Conservation (phyloP, 2,113 vertebrate species). For the Sceloporus undulatus region DNA sequence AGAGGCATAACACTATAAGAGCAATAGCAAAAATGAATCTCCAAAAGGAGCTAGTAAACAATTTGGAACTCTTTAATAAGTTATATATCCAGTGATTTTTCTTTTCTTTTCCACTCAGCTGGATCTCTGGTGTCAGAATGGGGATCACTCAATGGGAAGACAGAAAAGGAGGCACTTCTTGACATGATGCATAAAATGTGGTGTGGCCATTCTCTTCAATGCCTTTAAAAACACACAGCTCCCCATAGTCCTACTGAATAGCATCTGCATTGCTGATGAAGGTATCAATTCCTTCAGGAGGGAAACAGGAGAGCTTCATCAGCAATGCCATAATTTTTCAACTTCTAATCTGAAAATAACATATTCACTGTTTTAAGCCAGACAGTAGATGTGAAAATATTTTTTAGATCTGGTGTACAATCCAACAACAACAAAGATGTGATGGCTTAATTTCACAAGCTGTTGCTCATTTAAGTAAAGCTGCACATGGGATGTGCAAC, state of each 20-base stretch:
- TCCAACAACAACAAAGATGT: too few relatives aligned
- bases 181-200: not conserved
- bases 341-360: not conserved
- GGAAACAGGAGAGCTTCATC: not conserved
- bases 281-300: too few relatives aligned
- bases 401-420: not conserved
- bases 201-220: too few relatives aligned
- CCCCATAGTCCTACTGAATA: not conserved
- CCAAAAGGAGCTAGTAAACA: not conserved
- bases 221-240: not conserved
- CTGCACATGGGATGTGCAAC: not conserved
- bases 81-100: not conserved
- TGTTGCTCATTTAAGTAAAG: not conserved
- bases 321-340: not conserved
- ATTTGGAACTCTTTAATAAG: not conserved
- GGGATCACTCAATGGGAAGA: not conserved
- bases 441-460: slow-evolving; percentile 1
- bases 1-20: not conserved
- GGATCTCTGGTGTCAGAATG: not conserved
- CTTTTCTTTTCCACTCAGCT: not conserved
- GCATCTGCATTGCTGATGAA: too few relatives aligned
- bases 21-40: not conserved
- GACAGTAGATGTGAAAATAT: not conserved
- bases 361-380: slow-evolving; percentile 1
- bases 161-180: not conserved